These are phyloP conservation scores for Caprella mutica DNA, from an alignment of 2,888 invertebrate species.

Conservation along the genomic window DNA sequence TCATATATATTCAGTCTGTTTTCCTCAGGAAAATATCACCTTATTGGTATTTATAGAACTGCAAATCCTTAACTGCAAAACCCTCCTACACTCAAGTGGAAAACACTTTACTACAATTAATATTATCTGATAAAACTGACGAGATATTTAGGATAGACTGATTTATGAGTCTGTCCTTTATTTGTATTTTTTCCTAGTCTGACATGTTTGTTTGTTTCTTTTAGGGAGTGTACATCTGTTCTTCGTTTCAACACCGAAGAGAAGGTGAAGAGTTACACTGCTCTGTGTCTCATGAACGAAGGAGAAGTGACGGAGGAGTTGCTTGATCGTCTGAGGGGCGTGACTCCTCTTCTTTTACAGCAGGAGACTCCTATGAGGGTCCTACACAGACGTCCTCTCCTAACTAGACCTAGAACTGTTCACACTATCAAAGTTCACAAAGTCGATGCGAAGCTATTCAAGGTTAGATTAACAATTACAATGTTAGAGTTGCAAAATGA, in stretches of 20 bases:
- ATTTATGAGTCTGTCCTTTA: background rate
- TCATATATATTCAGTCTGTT: too few relatives aligned
- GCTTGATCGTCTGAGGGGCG: constrained; percentile 46
- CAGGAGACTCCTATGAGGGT: constrained; percentile 88
- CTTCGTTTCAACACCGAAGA: constrained; percentile 77
- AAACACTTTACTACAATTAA: too few relatives aligned
- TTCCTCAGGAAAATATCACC: too few relatives aligned
- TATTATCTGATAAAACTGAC: too few relatives aligned
- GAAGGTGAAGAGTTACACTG: constrained; percentile 77
- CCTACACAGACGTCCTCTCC: constrained; percentile 68
- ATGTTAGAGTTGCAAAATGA: too few relatives aligned
- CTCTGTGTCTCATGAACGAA: constrained; percentile 54
- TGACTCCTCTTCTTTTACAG: constrained; percentile 50
- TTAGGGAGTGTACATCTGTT: constrained; percentile 35
- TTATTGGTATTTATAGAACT: too few relatives aligned
- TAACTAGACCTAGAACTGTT: constrained; percentile 55
- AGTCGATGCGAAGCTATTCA: constrained; percentile 42
- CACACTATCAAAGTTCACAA: constrained; percentile 52
- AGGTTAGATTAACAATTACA: constrained; percentile 20
- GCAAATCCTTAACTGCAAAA: too few relatives aligned
- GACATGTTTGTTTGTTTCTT: constrained; percentile 1
- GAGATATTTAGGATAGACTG: too few relatives aligned
- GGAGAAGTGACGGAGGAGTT: constrained; percentile 38
- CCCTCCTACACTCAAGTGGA: too few relatives aligned
- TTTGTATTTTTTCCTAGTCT: background rate